Conservation (phyloP, 2,797 vertebrate species). For the Hypotaenidia philippensis region DNA sequence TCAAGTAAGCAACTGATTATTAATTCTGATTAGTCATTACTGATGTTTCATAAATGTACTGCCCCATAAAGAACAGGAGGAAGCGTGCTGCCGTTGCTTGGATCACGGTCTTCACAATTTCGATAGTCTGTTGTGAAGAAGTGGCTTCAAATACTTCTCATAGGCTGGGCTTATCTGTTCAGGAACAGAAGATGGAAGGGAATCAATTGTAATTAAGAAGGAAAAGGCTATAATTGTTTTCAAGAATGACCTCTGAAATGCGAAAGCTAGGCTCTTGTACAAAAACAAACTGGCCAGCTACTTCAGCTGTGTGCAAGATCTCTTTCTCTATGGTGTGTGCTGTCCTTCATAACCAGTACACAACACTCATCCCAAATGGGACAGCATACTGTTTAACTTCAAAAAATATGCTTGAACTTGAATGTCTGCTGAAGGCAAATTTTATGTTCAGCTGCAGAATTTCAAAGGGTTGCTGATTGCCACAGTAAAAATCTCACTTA, state of each 20-base stretch:
- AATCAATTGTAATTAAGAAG: background rate
- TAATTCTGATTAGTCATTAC: constrained; percentile 58
- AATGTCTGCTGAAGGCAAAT: constrained; percentile 32
- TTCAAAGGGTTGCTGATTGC: constrained; percentile 13
- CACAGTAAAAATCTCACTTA: constrained; percentile 23
- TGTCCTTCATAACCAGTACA: background rate
- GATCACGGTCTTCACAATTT: constrained; percentile 74
- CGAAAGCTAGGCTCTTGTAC: background rate
- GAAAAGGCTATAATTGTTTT: background rate
- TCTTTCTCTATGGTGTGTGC: background rate
- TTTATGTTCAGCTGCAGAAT: constrained; percentile 5
- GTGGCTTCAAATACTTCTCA: constrained; percentile 80
- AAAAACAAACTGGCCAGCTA: background rate
- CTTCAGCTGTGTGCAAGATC: background rate
- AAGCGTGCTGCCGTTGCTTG: background rate
- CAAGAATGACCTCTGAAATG: background rate
- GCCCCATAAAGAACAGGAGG: background rate
- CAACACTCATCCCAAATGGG: background rate
- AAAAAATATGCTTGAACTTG: constrained; percentile 7
- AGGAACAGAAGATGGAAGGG: constrained; percentile 39
- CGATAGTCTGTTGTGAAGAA: constrained; percentile 70
- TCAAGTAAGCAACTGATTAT: constrained; percentile 30
- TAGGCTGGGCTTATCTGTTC: constrained; percentile 80
- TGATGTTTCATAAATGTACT: constrained; percentile 13
- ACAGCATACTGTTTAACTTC: background rate